Percentiles rank a stretch among this genome's conserved stretches.
phyloP scores from a whole-genome alignment of 2,797 vertebrate species.

The Chaetodon trifasciatus region DNA sequence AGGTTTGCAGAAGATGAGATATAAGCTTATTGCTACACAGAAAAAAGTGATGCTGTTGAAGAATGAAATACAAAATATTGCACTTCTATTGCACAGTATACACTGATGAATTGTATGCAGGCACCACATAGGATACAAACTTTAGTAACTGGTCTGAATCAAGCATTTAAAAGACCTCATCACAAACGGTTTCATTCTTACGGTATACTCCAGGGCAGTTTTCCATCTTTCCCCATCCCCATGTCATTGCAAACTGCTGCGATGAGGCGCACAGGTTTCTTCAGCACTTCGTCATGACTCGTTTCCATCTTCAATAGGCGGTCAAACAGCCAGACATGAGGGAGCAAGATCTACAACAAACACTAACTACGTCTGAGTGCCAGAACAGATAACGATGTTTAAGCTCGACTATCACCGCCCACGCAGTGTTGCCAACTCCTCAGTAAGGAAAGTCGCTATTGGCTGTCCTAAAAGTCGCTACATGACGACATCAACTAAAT shows the following conservation, averaged over 20 bases:
- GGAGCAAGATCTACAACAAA: too few relatives aligned
- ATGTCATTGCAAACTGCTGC: constrained; percentile 78
- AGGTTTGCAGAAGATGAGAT: neutral
- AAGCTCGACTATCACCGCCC: too few relatives aligned
- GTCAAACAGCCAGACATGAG: too few relatives aligned
- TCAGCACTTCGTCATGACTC: constrained; percentile 23
- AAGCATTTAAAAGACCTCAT: neutral
- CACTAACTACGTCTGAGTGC: too few relatives aligned
- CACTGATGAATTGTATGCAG: neutral
- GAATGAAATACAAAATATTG: neutral
- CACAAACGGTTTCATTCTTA: constrained; percentile 71
- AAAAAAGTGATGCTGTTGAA: neutral
- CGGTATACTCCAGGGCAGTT: constrained; percentile 86
- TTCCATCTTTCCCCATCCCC: constrained; percentile 86
- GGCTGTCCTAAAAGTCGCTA: too few relatives aligned
- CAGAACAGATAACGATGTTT: too few relatives aligned
- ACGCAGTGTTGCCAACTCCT: too few relatives aligned
- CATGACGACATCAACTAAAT: too few relatives aligned
- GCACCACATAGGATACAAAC: neutral
- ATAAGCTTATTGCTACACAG: neutral
- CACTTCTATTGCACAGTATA: neutral
- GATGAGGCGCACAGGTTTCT: constrained; percentile 84
- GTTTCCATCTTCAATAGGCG: constrained; percentile 49
- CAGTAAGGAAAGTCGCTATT: too few relatives aligned
- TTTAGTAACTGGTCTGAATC: neutral